These are phyloP conservation scores for Eilema depressum DNA, from an alignment of 2,888 invertebrate species.

Conservation along the genomic window DNA sequence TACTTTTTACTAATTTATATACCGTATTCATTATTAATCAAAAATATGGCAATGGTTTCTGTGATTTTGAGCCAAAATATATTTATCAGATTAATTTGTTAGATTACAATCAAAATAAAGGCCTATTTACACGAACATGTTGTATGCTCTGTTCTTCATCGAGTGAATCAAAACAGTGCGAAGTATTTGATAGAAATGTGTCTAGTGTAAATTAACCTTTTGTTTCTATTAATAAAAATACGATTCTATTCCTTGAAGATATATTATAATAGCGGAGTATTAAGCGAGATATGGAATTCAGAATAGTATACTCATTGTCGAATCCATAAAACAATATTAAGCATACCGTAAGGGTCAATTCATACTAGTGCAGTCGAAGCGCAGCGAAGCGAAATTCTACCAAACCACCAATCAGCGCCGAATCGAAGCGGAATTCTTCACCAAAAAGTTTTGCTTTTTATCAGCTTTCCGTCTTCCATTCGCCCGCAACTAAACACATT, in stretches of 20 bases:
- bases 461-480: too few relatives aligned
- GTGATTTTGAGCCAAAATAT: slow-evolving; percentile 19
- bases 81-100: slow-evolving; percentile 17
- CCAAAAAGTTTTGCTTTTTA: too few relatives aligned
- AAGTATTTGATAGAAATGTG: slow-evolving; percentile 7
- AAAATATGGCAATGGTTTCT: slow-evolving; percentile 39
- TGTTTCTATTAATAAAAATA: slow-evolving; percentile 23
- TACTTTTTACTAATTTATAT: slow-evolving; percentile 12
- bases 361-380: too few relatives aligned
- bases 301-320: background rate
- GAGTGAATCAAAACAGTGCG: background rate
- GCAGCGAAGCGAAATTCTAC: too few relatives aligned
- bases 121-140: background rate
- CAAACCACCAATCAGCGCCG: too few relatives aligned
- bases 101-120: background rate
- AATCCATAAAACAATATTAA: background rate
- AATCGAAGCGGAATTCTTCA: too few relatives aligned
- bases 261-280: slow-evolving; percentile 15
- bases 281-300: slow-evolving; percentile 18
- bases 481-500: too few relatives aligned
- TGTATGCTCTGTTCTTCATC: background rate
- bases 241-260: slow-evolving; percentile 26
- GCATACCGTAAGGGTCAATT: background rate
- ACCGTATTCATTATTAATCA: slow-evolving; percentile 27
- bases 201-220: slow-evolving; percentile 3